Percentiles rank a stretch among this genome's conserved stretches.
These are phyloP conservation scores for Narcine bancroftii DNA, from an alignment of 2,113 vertebrate species.

Conservation along the genomic window DNA sequence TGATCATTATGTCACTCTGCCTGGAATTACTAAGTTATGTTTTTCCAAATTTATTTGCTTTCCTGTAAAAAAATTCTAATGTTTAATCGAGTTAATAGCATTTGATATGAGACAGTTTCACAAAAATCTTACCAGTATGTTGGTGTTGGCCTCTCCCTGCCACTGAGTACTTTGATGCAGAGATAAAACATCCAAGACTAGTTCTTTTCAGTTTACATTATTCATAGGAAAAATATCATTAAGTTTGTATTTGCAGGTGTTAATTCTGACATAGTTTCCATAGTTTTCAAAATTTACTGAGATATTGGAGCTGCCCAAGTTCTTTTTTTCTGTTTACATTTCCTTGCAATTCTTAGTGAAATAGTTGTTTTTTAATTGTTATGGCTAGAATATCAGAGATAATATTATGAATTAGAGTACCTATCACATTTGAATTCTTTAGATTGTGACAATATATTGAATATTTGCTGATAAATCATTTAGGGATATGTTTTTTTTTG, in stretches of 20 bases:
- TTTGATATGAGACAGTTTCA: not conserved
- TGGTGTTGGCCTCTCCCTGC: not conserved
- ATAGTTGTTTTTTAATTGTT: not conserved
- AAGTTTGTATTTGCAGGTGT: not conserved
- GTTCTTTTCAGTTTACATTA: not conserved
- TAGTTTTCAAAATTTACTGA: not conserved
- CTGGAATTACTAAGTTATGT: not conserved
- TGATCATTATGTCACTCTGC: not conserved
- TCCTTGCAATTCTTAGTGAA: conserved; percentile 7
- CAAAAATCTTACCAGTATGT: not conserved
- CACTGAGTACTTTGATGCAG: not conserved
- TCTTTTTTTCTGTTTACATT: not conserved
- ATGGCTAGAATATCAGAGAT: not conserved
- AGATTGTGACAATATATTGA: not conserved
- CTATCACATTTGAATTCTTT: no score
- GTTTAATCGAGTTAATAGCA: not conserved
- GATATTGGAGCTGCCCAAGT: not conserved
- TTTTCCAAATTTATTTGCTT: not conserved
- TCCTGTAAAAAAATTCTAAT: not conserved
- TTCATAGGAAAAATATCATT: not conserved
- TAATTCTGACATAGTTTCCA: not conserved
- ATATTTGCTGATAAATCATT: not conserved
- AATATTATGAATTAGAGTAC: not conserved
- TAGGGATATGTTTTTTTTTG: not conserved
- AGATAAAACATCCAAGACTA: not conserved